Base-by-base conservation (phyloP, 1,140 invertebrate species). In the Drosophila paulistorum region DNA sequence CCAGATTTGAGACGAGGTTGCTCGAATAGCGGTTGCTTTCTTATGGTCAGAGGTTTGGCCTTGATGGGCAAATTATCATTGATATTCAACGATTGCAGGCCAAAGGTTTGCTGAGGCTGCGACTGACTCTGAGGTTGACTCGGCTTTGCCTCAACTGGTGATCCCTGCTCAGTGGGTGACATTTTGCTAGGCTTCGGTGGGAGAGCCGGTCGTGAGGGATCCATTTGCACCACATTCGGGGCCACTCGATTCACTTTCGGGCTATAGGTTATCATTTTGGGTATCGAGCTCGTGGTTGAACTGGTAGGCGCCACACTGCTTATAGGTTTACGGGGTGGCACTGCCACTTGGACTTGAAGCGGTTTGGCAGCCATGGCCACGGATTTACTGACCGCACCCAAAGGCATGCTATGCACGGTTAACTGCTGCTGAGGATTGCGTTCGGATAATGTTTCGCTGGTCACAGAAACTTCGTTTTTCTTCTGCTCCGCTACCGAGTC, bases 241-340 rank as follows among this genome's bases (percentile, higher is more conserved):
- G 91, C 91, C 58, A 92, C 91, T 0, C 90, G 81, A 62, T 92
- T 92, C 37, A 92, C 91, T 45, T 92, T 92, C 0, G 91, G 91
- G 41, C 84, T 92, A 74, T 96, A 83, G 94, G 96, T 78, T 94
- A 96, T 90, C 95, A 95, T 91, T 95, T 96, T 77, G 94, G 92
- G 95, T 94, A 91, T 95, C 92, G 83, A 68, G 54, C 30, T 30
- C 30, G 83, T 41, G 33, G 94, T 93, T 87, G 95, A 95, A 48
- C 20, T 60, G 58, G 95, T 96, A 30, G 96, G 96, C 62, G 96
- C 96, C 51, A 97, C 96, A 92, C 96, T 97, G 80, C 96, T 97
- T 63, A 97, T 95, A 61, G 96, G 96, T 91, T 96, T 96, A 90
- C 95, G 93, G 60, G 94, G 93, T 0, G 91, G 93, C 63, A 92